A percentile compares a stretch with the other conserved stretches of the same genome.
Evolutionary conservation across 2,113 vertebrate species (phyloP).

Genomic region (Oenanthe melanoleuca): DNA sequence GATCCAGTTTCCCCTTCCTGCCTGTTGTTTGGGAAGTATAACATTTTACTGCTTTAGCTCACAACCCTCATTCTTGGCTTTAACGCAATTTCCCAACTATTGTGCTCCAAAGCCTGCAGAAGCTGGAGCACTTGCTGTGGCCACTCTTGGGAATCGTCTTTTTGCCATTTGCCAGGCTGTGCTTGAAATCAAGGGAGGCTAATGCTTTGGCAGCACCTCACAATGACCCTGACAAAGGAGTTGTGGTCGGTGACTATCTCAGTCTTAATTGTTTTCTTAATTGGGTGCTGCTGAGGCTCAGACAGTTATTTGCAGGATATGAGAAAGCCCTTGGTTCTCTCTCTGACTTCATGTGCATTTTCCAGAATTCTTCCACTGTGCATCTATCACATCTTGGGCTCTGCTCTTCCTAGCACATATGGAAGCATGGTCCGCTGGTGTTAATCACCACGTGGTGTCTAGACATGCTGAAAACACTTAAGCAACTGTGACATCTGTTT

Average conservation of each 20-base stretch:
- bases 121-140: neutral
- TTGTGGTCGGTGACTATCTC: neutral
- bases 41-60: neutral
- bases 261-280: neutral
- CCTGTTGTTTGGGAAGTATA: neutral
- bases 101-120: neutral
- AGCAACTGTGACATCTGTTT: conserved; percentile 46
- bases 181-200: neutral
- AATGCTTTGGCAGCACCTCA: conserved; percentile 7
- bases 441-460: conserved; percentile 55
- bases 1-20: neutral
- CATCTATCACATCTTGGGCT: neutral
- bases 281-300: neutral
- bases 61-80: neutral
- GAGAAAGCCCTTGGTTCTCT: neutral
- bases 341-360: neutral
- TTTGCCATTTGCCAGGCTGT: neutral
- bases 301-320: neutral
- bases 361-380: neutral
- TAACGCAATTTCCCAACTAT: neutral
- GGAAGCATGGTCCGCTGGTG: neutral
- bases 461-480: conserved; percentile 51
- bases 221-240: neutral
- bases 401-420: neutral
- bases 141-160: neutral